Conservation (phyloP, 2,113 vertebrate species). For the human region DNA sequence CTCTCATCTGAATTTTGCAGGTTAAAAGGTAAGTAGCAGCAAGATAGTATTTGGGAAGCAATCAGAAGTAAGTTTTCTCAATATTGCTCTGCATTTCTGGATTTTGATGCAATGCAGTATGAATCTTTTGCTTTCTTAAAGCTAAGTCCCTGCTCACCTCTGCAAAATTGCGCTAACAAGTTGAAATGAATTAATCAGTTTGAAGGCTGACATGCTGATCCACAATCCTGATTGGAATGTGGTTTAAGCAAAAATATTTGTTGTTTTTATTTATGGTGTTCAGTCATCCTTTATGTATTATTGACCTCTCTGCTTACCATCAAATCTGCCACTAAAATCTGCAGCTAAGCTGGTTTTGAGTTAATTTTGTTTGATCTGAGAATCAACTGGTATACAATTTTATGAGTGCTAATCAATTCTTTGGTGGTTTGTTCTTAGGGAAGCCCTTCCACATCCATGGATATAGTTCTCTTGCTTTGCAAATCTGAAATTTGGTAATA, state of each 20-base stretch:
- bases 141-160: constrained; percentile 66
- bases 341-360: constrained; percentile 42
- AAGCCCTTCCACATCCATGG: not conserved
- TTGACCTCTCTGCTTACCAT: constrained; percentile 39
- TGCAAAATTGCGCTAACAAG: constrained; percentile 53
- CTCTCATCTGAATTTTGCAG: constrained; percentile 65
- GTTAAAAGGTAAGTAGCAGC: constrained; percentile 70
- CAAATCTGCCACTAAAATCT: constrained; percentile 55
- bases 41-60: constrained; percentile 41
- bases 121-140: constrained; percentile 76
- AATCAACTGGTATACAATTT: not conserved
- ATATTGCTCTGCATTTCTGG: constrained; percentile 65
- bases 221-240: constrained; percentile 45
- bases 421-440: not conserved
- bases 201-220: constrained; percentile 42
- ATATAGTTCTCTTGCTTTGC: constrained; percentile 35
- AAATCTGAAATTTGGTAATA: not conserved
- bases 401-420: constrained; percentile 19
- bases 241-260: constrained; percentile 42
- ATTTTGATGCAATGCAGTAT: constrained; percentile 79
- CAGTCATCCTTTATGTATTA: constrained; percentile 18
- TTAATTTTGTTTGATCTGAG: constrained; percentile 40
- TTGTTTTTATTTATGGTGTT: constrained; percentile 35
- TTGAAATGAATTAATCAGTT: constrained; percentile 41
- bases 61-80: constrained; percentile 57